A percentile compares a stretch with the other conserved stretches of the same genome.
phyloP scores from a whole-genome alignment of 2,888 invertebrate genomes.

The Nebria salina region DNA sequence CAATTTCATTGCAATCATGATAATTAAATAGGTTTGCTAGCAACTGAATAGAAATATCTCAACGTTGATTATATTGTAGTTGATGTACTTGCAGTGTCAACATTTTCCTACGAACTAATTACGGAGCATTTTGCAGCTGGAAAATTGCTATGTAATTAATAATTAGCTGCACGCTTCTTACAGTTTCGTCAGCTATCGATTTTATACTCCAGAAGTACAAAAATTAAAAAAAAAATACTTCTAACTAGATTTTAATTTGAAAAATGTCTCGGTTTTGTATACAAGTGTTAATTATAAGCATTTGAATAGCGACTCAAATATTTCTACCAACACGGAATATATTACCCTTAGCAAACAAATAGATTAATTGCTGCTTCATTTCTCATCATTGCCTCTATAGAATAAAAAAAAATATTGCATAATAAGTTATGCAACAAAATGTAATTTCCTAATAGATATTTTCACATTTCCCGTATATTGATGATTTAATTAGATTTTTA shows the following conservation, averaged over 20 bases:
- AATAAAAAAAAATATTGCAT: too few species aligned
- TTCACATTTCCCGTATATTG: too few species aligned
- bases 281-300: neutral
- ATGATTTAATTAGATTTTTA: too few species aligned
- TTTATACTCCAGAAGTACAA: neutral
- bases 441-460: too few species aligned
- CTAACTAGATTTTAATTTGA: neutral
- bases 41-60: neutral
- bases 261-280: neutral
- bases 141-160: slow-evolving; percentile 32
- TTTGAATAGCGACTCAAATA: neutral
- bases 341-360: neutral
- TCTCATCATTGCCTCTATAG: neutral
- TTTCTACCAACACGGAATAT: neutral
- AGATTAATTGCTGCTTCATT: neutral
- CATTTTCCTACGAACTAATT: slow-evolving; percentile 30
- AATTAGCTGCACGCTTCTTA: slow-evolving; percentile 15
- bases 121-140: slow-evolving; percentile 22
- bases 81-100: slow-evolving; percentile 33
- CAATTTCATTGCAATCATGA: neutral
- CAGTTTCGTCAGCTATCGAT: slow-evolving; percentile 8
- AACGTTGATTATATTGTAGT: slow-evolving; percentile 29
- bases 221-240: neutral
- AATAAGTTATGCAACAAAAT: too few species aligned
- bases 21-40: neutral